phyloP scores from a whole-genome alignment of 1,140 invertebrate genomes.

The Dendroctonus valens region DNA sequence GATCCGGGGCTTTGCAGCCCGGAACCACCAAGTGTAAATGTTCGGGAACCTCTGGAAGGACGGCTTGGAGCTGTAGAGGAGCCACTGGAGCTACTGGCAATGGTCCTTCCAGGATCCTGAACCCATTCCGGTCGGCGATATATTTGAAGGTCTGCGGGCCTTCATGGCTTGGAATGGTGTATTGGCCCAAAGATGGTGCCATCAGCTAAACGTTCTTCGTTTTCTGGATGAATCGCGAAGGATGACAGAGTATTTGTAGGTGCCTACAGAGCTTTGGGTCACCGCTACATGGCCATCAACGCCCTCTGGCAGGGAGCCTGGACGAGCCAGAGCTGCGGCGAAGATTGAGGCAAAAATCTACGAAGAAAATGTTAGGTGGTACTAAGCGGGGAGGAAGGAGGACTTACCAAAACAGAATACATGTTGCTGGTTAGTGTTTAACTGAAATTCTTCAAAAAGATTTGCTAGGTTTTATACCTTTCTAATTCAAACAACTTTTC shows the following conservation, averaged over 20 bases:
- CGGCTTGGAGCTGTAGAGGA: background rate
- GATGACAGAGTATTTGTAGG: constrained; percentile 17
- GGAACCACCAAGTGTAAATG: background rate
- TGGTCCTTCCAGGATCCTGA: constrained; percentile 22
- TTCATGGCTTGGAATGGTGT: constrained; percentile 11
- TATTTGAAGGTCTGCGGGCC: constrained; percentile 16
- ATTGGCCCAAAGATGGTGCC: constrained; percentile 27
- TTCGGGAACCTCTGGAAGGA: background rate
- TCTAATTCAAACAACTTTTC: too few relatives aligned
- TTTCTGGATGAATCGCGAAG: constrained; percentile 6
- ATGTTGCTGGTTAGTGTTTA: too few relatives aligned
- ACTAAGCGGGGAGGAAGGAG: too few relatives aligned
- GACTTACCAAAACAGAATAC: too few relatives aligned
- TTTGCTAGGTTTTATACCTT: too few relatives aligned
- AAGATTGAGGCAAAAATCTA: constrained; percentile 14
- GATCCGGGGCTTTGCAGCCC: background rate
- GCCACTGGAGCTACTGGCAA: constrained; percentile 2
- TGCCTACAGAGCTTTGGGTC: constrained; percentile 21
- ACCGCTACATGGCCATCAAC: constrained; percentile 23
- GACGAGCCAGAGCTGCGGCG: constrained; percentile 10
- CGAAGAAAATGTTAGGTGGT: constrained; percentile 5
- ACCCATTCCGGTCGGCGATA: constrained; percentile 21
- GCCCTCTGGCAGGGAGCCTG: constrained; percentile 13
- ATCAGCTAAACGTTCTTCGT: constrained; percentile 26
- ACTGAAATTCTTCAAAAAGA: too few relatives aligned